These are phyloP conservation scores for Crocuta crocuta DNA, from an alignment of 2,113 vertebrate species.

Conservation along the genomic window DNA sequence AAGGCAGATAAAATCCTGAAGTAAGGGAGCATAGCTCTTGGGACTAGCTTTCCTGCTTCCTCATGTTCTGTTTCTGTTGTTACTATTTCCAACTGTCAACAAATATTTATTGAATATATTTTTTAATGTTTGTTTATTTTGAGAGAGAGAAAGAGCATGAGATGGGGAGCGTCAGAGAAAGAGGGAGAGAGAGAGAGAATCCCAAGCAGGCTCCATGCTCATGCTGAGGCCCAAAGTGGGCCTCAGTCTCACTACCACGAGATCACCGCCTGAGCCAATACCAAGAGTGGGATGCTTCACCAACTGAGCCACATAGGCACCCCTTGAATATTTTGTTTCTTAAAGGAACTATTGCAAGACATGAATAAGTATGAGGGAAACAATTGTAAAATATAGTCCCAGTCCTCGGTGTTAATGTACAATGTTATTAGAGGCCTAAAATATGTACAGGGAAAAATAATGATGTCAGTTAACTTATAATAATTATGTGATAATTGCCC, in stretches of 20 bases:
- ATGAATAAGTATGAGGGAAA: conserved; percentile 41
- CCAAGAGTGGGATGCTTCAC: too few relatives aligned
- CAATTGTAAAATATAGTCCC: conserved; percentile 18
- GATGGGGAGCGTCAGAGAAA: too few relatives aligned
- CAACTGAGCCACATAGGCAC: too few relatives aligned
- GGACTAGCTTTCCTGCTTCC: conserved; percentile 46
- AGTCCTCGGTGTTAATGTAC: background rate
- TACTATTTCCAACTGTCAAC: conserved; percentile 40
- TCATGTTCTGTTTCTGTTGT: conserved; percentile 47
- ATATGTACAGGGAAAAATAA: conserved; percentile 28
- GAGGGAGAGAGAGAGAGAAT: too few relatives aligned
- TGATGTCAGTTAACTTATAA: background rate
- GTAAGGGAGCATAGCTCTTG: conserved; percentile 7
- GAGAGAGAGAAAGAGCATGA: too few relatives aligned
- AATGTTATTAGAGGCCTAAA: conserved; percentile 29
- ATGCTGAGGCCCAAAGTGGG: too few relatives aligned
- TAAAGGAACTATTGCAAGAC: conserved; percentile 46
- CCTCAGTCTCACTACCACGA: too few relatives aligned
- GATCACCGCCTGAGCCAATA: too few relatives aligned
- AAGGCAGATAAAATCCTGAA: conserved; percentile 57
- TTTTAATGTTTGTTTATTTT: background rate
- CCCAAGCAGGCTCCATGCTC: too few relatives aligned
- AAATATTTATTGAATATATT: conserved; percentile 42
- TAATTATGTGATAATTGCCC: conserved; percentile 2
- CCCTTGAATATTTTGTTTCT: conserved; percentile 7